These are phyloP conservation scores for Remorina albescens DNA, from an alignment of 2,797 vertebrate genomes.

Conservation along the genomic window DNA sequence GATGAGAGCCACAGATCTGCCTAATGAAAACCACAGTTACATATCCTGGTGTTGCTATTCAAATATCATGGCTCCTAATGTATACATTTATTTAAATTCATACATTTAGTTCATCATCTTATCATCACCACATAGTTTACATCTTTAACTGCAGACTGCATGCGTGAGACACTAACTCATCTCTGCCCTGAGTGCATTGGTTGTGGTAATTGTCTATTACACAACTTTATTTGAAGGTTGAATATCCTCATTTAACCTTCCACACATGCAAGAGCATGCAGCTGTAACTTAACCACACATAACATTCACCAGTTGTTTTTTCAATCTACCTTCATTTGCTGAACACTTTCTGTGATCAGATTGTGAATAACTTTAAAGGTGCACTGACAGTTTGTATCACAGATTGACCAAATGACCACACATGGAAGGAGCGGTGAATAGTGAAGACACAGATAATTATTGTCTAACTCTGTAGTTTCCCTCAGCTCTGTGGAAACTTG, in stretches of 20 bases:
- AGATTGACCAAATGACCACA: not conserved
- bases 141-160: slow-evolving; percentile 3
- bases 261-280: not conserved
- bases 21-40: slow-evolving; percentile 63
- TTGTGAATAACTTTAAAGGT: not conserved
- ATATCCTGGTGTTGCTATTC: slow-evolving; percentile 38
- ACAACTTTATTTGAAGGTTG: too few relatives aligned
- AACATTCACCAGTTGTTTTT: not conserved
- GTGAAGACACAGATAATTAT: not conserved
- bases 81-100: not conserved
- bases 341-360: not conserved
- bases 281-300: not conserved
- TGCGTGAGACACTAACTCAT: not conserved
- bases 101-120: not conserved
- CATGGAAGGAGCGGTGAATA: too few relatives aligned
- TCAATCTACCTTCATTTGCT: not conserved
- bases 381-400: not conserved
- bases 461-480: not conserved
- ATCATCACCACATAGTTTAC: too few relatives aligned
- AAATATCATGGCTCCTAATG: slow-evolving; percentile 46
- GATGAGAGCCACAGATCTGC: slow-evolving; percentile 70
- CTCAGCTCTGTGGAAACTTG: not conserved
- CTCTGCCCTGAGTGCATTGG: too few relatives aligned
- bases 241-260: not conserved
- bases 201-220: too few relatives aligned